These are phyloP conservation scores for Magallana nippona DNA, from an alignment of 2,888 invertebrate genomes.

Conservation along the genomic window DNA sequence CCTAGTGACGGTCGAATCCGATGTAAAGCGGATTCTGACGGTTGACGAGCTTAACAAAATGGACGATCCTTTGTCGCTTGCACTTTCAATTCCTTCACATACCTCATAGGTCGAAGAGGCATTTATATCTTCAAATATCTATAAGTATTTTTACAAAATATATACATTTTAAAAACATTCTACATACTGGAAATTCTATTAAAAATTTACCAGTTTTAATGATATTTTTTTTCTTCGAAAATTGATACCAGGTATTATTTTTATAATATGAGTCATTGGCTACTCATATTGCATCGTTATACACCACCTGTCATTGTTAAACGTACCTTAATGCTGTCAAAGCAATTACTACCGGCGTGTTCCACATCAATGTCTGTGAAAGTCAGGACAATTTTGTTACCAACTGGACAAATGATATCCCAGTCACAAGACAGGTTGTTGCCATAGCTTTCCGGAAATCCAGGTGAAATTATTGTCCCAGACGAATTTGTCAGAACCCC, in stretches of 20 bases:
- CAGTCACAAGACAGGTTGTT: conserved; percentile 20
- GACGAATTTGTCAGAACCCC: not conserved
- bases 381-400: not conserved
- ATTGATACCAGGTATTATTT: too few species aligned
- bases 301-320: not conserved
- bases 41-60: not conserved
- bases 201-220: too few species aligned
- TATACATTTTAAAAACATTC: too few species aligned
- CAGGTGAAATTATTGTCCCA: not conserved
- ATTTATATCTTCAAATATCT: conserved; percentile 1
- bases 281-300: too few species aligned
- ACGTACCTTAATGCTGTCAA: not conserved
- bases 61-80: not conserved
- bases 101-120: not conserved
- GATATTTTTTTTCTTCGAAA: too few species aligned
- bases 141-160: too few species aligned
- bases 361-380: conserved; percentile 1
- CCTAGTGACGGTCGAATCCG: not conserved
- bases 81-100: not conserved
- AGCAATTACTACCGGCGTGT: not conserved
- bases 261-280: too few species aligned
- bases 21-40: not conserved
- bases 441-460: not conserved
- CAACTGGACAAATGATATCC: not conserved
- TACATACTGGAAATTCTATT: too few species aligned